Evolutionary conservation across 1,140 invertebrate genomes (phyloP), one percentile per base, ranked within the genome.

Genomic region (Grapholita molesta): DNA sequence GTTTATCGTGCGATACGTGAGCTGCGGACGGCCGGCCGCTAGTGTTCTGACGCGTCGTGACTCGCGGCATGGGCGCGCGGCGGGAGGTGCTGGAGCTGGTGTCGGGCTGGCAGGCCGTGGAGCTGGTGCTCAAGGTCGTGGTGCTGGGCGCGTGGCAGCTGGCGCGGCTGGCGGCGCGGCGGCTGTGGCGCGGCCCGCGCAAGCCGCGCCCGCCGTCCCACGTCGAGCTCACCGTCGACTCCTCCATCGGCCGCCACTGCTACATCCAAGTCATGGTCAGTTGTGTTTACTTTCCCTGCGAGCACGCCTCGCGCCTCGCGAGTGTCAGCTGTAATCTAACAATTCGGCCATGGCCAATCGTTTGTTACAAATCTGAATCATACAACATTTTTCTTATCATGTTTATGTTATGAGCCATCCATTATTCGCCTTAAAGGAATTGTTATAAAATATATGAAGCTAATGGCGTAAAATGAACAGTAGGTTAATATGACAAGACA

Each of bases 251-350:
- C 8, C 83, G 81, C 24, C 89, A 91, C 72, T 91, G 85, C 32
- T 88, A 88, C 70, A 90, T 91, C 4, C 90, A 88, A 87, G 79
- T 91, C 64, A 83, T 84, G 86, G 89, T 91, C 6, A 33, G 35
- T 52, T 66, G 11, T 28, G 2, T 48, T 66, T 24, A 38, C n/a
- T 15, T n/a, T n/a, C n/a, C n/a, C n/a, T n/a, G n/a, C n/a, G n/a
- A n/a, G n/a, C n/a, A n/a, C n/a, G n/a, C n/a, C n/a, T n/a, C n/a
- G n/a, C n/a, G n/a, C n/a, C n/a, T n/a, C n/a, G n/a, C n/a, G n/a
- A n/a, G n/a, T 38, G 3, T 38, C 4, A 38, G n/a, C n/a, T 38
- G 35, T 15, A 38, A 38, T 38, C n/a, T n/a, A n/a, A n/a, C n/a
- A n/a, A n/a, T n/a, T n/a, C n/a, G n/a, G n/a, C n/a, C n/a, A n/a